These are phyloP conservation scores for Centropus bengalensis DNA, from an alignment of 2,113 vertebrate species.

Conservation along the genomic window DNA sequence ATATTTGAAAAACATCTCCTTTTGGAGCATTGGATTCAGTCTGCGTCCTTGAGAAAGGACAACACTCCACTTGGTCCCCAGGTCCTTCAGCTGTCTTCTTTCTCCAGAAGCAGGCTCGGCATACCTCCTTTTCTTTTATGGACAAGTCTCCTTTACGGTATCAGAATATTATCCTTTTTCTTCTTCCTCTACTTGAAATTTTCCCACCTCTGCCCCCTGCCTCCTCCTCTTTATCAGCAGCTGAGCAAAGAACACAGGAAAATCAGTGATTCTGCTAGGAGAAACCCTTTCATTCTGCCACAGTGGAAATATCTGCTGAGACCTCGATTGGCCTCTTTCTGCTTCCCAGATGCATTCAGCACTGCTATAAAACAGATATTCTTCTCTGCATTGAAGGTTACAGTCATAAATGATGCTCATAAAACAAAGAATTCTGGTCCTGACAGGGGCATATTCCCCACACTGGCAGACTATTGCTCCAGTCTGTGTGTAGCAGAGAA, in stretches of 20 bases:
- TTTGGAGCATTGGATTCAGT: neutral
- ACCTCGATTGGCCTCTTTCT: neutral
- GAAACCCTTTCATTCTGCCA: neutral
- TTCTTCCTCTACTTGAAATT: neutral
- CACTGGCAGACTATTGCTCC: neutral
- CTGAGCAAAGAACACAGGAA: neutral
- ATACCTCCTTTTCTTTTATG: neutral
- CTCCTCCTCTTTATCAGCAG: neutral
- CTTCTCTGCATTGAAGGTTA: neutral
- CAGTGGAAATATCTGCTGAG: neutral
- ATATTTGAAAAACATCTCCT: neutral
- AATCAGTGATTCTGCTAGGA: neutral
- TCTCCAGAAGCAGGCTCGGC: neutral
- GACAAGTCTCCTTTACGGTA: neutral
- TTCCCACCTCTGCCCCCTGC: neutral
- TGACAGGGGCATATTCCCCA: neutral
- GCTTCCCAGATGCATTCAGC: neutral
- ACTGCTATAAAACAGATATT: neutral
- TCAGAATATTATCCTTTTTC: neutral
- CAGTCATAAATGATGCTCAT: constrained; percentile 13
- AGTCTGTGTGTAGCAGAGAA: neutral
- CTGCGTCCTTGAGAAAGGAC: neutral
- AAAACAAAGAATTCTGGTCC: constrained; percentile 4
- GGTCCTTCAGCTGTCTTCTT: neutral
- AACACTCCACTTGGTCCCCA: neutral